Conservation (phyloP, 1,140 invertebrate genomes). For the Cheumatopsyche charites region DNA sequence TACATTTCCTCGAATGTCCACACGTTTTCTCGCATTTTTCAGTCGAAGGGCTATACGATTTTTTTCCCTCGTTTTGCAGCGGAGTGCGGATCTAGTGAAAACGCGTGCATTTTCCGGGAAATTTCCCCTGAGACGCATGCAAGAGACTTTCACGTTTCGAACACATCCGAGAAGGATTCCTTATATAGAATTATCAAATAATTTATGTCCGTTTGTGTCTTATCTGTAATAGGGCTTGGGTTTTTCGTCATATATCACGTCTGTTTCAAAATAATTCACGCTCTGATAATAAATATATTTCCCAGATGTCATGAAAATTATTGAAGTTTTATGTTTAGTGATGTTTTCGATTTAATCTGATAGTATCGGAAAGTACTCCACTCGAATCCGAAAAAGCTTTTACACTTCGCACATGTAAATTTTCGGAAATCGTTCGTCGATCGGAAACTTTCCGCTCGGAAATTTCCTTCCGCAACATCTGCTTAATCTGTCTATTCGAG, state of each 20-base stretch:
- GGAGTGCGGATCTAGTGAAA: not conserved
- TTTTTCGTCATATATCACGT: not conserved
- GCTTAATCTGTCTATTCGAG: not conserved
- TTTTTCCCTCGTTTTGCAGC: not conserved
- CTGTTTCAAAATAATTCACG: not conserved
- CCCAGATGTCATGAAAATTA: no score
- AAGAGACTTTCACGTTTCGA: not conserved
- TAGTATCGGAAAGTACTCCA: no score
- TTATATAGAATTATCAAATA: constrained; percentile 33
- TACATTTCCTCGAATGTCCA: no score
- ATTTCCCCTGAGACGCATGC: constrained; percentile 24
- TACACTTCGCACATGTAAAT: constrained; percentile 1
- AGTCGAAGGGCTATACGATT: not conserved
- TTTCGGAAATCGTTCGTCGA: constrained; percentile 14
- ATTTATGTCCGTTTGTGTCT: constrained; percentile 6
- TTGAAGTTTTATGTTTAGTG: no score
- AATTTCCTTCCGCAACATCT: constrained; percentile 23
- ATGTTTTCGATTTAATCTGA: no score
- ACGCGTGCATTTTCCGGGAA: constrained; percentile 22
- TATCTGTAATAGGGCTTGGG: not conserved
- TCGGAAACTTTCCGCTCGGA: constrained; percentile 1
- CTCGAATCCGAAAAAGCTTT: no score
- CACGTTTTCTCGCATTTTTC: no score
- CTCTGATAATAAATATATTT: no score
- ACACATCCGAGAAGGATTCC: constrained; percentile 17